These are phyloP conservation scores for Drosophila lacteicornis DNA, from an alignment of 1,140 invertebrate species.

Conservation along the genomic window DNA sequence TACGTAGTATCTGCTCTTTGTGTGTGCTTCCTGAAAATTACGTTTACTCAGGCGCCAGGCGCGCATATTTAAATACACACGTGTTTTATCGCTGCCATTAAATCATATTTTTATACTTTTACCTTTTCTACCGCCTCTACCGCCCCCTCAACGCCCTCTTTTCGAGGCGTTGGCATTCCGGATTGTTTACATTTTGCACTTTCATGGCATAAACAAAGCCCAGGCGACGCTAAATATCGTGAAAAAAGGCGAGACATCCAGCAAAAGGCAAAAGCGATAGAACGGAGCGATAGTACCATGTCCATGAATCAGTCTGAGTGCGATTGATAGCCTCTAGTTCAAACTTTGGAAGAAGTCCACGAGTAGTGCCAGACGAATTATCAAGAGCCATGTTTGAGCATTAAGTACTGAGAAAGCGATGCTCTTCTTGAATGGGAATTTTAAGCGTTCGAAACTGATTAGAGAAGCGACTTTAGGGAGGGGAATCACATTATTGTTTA, in stretches of 20 bases:
- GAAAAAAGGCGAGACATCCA: conserved; percentile 57
- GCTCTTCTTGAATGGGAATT: background rate
- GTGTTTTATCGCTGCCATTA: conserved; percentile 85
- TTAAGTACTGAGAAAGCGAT: background rate
- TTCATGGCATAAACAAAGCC: conserved; percentile 79
- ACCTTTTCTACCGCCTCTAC: conserved; percentile 53
- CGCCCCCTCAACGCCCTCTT: background rate
- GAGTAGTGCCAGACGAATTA: conserved; percentile 46
- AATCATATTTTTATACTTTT: conserved; percentile 85
- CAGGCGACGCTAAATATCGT: conserved; percentile 75
- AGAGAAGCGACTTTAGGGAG: background rate
- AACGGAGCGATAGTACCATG: conserved; percentile 10
- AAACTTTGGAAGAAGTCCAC: conserved; percentile 22
- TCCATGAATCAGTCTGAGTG: conserved; percentile 35
- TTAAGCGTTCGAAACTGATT: conserved; percentile 3
- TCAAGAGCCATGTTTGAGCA: conserved; percentile 34
- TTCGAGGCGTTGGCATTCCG: conserved; percentile 64
- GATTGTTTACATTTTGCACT: conserved; percentile 85
- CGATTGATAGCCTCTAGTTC: conserved; percentile 30
- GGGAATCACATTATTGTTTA: conserved; percentile 8
- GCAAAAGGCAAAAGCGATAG: conserved; percentile 30
- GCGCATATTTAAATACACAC: conserved; percentile 85
- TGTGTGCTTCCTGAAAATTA: conserved; percentile 71
- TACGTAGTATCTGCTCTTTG: conserved; percentile 44
- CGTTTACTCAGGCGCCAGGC: conserved; percentile 84